Percentiles rank a stretch among this genome's conserved stretches.
These are phyloP conservation scores for Hyperopisus bebe DNA, from an alignment of 2,113 vertebrate species.

Conservation along the genomic window DNA sequence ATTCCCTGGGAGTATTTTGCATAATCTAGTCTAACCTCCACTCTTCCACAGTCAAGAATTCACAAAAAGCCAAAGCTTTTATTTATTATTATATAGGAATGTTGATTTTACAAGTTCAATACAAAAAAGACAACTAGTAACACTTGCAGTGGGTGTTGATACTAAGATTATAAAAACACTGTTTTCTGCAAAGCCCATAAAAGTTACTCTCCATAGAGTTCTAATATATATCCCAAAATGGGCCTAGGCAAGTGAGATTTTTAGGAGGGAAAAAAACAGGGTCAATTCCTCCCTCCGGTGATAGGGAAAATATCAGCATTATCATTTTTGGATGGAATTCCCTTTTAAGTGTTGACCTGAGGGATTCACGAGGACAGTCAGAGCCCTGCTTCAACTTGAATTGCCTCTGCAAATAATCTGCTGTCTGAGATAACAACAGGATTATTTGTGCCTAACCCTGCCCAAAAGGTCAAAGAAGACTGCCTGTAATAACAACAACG, in stretches of 20 bases:
- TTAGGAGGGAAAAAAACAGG: background rate
- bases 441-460: constrained; percentile 1
- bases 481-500: background rate
- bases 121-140: background rate
- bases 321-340: constrained; percentile 6
- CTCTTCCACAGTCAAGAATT: background rate
- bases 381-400: background rate
- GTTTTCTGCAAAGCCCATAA: background rate
- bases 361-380: background rate
- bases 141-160: background rate
- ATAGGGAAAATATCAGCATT: constrained; percentile 1
- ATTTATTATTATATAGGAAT: background rate
- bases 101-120: background rate
- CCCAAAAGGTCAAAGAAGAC: background rate
- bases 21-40: background rate
- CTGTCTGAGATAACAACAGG: background rate
- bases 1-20: constrained; percentile 1
- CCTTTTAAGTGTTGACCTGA: constrained; percentile 9
- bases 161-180: background rate
- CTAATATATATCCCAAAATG: background rate
- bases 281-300: background rate
- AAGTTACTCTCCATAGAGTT: background rate
- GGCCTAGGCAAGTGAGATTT: background rate
- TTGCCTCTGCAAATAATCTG: constrained; percentile 7
- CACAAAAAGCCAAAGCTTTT: background rate